Evolutionary conservation across 2,113 vertebrate genomes (phyloP).

Genomic region (Pipra filicauda): DNA sequence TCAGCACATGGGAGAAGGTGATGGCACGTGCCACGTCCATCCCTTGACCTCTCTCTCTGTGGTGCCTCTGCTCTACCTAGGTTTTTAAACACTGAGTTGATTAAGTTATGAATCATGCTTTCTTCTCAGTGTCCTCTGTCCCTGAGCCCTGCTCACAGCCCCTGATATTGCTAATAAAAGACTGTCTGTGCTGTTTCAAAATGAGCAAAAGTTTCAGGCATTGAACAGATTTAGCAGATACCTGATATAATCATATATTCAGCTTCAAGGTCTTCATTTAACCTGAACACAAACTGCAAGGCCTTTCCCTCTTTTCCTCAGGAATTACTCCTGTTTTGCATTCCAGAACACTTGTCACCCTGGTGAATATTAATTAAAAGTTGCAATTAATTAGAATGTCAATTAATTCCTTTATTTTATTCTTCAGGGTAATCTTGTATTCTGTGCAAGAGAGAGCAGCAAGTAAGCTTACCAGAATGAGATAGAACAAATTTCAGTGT

Average conservation of each 20-base stretch:
- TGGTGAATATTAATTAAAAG: slow-evolving; percentile 66
- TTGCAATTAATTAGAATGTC: slow-evolving; percentile 69
- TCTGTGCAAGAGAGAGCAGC: slow-evolving; percentile 23
- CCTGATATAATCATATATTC: not conserved
- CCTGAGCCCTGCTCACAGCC: not conserved
- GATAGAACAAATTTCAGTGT: not conserved
- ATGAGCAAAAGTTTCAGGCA: not conserved
- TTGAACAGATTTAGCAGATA: not conserved
- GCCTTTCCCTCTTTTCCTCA: slow-evolving; percentile 5
- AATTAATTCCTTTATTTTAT: slow-evolving; percentile 68
- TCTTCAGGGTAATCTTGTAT: slow-evolving; percentile 66
- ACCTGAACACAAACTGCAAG: slow-evolving; percentile 27
- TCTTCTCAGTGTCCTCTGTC: not conserved
- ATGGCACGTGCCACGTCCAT: not conserved
- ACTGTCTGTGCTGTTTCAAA: not conserved
- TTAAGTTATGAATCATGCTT: accelerated
- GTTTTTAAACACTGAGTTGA: not conserved
- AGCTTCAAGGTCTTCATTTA: slow-evolving; percentile 24
- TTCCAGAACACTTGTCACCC: slow-evolving; percentile 56
- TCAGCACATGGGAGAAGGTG: not conserved
- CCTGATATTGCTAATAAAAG: not conserved
- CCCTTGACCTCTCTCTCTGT: not conserved
- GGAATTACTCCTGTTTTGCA: slow-evolving; percentile 43
- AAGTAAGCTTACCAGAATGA: not conserved
- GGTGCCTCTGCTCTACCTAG: not conserved